Conservation (phyloP, 2,113 vertebrate species). For the Rhinopomastus cyanomelas region DNA sequence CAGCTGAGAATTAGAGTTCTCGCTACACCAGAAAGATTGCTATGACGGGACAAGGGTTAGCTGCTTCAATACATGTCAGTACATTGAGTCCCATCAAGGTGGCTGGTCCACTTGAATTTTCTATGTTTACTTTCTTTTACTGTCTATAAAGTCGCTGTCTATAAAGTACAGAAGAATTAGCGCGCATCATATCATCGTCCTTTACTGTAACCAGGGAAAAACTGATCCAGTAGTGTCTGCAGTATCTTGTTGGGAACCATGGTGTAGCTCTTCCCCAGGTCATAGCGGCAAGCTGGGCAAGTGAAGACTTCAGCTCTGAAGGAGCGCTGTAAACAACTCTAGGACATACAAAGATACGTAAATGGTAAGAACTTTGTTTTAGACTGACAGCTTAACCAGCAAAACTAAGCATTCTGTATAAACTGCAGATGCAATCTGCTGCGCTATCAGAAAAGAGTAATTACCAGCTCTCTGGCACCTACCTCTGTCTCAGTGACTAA, state of each 20-base stretch:
- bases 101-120: slow-evolving; percentile 72
- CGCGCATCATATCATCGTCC: slow-evolving; percentile 95
- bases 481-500: background rate
- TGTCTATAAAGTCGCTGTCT: slow-evolving; percentile 71
- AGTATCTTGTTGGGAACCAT: slow-evolving; percentile 94
- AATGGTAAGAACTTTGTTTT: background rate
- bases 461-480: background rate
- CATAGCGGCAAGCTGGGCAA: slow-evolving; percentile 94
- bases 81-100: slow-evolving; percentile 61
- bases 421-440: background rate
- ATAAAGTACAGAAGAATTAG: slow-evolving; percentile 16
- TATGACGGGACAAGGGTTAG: slow-evolving; percentile 74
- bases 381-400: background rate
- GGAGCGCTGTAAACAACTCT: slow-evolving; percentile 96
- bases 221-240: slow-evolving; percentile 94
- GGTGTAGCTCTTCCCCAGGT: slow-evolving; percentile 91
- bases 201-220: slow-evolving; percentile 98
- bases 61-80: slow-evolving; percentile 70
- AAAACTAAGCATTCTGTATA: background rate
- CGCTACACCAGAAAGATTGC: slow-evolving; percentile 75
- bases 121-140: slow-evolving; percentile 44
- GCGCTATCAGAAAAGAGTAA: background rate
- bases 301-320: slow-evolving; percentile 95
- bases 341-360: background rate
- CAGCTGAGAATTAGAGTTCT: slow-evolving; percentile 75